These are phyloP conservation scores for Caenorhabditis auriculariae DNA, from an alignment of 2,888 invertebrate genomes.

Conservation along the genomic window DNA sequence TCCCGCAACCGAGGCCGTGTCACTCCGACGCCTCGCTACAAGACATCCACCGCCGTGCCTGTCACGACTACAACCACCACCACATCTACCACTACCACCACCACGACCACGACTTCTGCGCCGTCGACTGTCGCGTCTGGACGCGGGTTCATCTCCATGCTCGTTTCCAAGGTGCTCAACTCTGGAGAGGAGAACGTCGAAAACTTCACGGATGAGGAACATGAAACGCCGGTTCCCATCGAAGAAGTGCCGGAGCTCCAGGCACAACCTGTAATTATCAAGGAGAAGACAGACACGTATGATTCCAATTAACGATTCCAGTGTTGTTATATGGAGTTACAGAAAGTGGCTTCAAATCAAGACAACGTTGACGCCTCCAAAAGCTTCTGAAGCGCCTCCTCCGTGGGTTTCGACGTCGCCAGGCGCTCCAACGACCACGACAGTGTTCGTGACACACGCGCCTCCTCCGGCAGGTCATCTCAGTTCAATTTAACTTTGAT, in stretches of 20 bases:
- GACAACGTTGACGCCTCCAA: slow-evolving; percentile 20
- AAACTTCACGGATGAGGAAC: slow-evolving; percentile 2
- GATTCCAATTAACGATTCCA: slow-evolving; percentile 7
- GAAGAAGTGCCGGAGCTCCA: slow-evolving; percentile 10
- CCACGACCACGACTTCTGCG: too few species aligned
- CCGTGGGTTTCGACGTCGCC: slow-evolving; percentile 36
- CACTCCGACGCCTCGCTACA: too few species aligned
- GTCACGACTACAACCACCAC: too few species aligned
- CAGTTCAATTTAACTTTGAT: neutral
- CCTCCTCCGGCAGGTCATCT: slow-evolving; percentile 24
- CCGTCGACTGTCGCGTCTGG: too few species aligned
- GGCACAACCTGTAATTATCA: neutral
- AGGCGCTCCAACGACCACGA: slow-evolving; percentile 27
- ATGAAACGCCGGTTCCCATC: neutral
- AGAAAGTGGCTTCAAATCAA: slow-evolving; percentile 11
- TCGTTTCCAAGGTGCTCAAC: neutral
- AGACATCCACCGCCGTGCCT: too few species aligned
- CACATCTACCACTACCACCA: neutral
- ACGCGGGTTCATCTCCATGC: neutral
- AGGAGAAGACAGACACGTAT: neutral
- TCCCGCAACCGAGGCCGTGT: too few species aligned
- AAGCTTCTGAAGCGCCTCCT: slow-evolving; percentile 25
- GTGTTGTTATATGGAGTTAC: neutral
- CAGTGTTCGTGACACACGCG: slow-evolving; percentile 32
- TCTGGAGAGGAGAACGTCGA: slow-evolving; percentile 3